Evolutionary conservation across 2,888 invertebrate genomes (phyloP).

Genomic region (Drosophila anomalata): DNA sequence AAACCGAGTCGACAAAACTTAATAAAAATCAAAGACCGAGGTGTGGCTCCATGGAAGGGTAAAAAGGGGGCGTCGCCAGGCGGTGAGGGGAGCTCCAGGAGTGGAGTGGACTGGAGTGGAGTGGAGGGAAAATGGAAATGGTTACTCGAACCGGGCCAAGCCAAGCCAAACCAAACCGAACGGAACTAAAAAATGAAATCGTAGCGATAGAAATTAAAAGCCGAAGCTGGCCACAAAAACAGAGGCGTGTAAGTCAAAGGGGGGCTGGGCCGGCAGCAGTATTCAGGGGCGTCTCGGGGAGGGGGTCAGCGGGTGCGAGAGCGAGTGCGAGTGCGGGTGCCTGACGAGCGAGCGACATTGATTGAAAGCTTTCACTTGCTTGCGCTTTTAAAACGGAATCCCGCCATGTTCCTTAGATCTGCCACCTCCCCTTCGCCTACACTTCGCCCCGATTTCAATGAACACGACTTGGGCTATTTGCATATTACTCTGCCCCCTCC

Average conservation of each 20-base stretch:
- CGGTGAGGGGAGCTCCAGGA: neutral
- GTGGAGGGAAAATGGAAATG: slow-evolving; percentile 58
- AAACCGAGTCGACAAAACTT: slow-evolving; percentile 66
- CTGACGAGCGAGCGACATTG: slow-evolving; percentile 59
- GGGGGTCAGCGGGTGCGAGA: neutral
- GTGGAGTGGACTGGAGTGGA: slow-evolving; percentile 5
- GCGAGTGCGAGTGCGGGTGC: neutral
- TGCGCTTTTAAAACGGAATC: slow-evolving; percentile 62
- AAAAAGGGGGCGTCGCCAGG: neutral
- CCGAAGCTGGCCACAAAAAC: slow-evolving; percentile 36
- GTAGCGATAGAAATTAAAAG: slow-evolving; percentile 58
- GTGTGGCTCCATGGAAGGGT: slow-evolving; percentile 58
- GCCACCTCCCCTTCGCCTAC: neutral
- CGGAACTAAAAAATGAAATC: slow-evolving; percentile 44
- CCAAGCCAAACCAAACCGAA: slow-evolving; percentile 12
- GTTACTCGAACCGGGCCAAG: slow-evolving; percentile 44
- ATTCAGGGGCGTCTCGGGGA: neutral
- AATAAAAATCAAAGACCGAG: slow-evolving; percentile 75
- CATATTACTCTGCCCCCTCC: slow-evolving; percentile 31
- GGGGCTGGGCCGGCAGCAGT: neutral
- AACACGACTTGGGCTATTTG: slow-evolving; percentile 45
- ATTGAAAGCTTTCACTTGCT: slow-evolving; percentile 77
- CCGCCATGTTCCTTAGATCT: slow-evolving; percentile 16
- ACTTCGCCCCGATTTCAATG: slow-evolving; percentile 10
- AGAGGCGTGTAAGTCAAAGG: slow-evolving; percentile 7